Evolutionary conservation across 2,113 vertebrate genomes (phyloP).

Genomic region (Anolis carolinensis): DNA sequence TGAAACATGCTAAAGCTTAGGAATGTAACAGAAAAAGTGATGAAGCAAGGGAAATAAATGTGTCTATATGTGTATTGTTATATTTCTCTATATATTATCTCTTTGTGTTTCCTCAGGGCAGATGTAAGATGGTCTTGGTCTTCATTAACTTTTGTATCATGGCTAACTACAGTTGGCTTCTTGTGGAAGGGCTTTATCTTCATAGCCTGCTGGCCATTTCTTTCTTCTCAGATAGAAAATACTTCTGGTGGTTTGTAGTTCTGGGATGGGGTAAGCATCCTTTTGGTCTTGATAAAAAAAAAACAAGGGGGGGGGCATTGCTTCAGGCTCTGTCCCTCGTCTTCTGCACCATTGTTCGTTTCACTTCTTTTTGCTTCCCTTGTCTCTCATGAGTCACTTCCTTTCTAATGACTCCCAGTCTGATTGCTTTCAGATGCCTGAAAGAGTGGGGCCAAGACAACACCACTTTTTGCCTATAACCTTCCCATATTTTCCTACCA

Average conservation of each 20-base stretch:
- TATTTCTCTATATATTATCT: conserved; percentile 37
- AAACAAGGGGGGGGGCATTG: background rate
- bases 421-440: background rate
- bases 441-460: too few species aligned
- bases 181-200: conserved; percentile 93
- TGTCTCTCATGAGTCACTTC: background rate
- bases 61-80: background rate
- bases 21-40: background rate
- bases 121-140: conserved; percentile 89
- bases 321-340: background rate
- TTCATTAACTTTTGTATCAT: conserved; percentile 94
- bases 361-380: background rate
- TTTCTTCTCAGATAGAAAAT: conserved; percentile 89
- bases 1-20: background rate
- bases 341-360: background rate
- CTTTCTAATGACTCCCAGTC: background rate
- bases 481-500: background rate
- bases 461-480: background rate
- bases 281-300: conserved; percentile 44
- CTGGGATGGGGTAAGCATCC: conserved; percentile 89
- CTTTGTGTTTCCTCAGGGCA: conserved; percentile 77
- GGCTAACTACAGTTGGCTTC: conserved; percentile 95
- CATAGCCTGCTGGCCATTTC: conserved; percentile 88
- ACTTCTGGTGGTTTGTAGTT: conserved; percentile 84
- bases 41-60: conserved; percentile 2